Evolutionary conservation across 2,797 vertebrate genomes (phyloP).

Genomic region (Microtus agrestis): DNA sequence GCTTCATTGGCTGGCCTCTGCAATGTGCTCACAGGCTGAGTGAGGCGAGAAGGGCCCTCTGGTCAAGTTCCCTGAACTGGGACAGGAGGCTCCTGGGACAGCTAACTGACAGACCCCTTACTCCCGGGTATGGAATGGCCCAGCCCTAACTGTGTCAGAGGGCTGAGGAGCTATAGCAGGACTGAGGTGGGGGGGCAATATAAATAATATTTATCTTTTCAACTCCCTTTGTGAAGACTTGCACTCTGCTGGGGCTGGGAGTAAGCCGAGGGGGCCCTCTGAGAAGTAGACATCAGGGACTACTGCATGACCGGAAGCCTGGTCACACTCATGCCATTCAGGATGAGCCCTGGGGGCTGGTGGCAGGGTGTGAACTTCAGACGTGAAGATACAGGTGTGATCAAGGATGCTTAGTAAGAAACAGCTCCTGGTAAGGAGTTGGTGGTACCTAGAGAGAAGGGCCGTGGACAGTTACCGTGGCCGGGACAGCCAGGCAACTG

Average conservation of each 20-base stretch:
- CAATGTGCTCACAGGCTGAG: not conserved
- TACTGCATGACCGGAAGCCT: not conserved
- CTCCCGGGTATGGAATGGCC: not conserved
- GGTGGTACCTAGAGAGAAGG: not conserved
- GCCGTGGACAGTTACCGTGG: not conserved
- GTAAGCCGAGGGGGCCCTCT: not conserved
- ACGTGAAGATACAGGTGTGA: not conserved
- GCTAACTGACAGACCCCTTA: not conserved
- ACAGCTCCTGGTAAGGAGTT: not conserved
- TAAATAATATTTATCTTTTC: slow-evolving; percentile 82
- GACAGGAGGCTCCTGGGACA: not conserved
- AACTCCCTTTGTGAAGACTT: slow-evolving; percentile 49
- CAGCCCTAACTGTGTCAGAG: not conserved
- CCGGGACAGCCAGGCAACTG: not conserved
- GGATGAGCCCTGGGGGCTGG: not conserved
- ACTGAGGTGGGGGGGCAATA: not conserved
- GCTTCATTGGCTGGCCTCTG: not conserved
- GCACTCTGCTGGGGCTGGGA: not conserved
- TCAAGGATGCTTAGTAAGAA: not conserved
- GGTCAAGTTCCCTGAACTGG: not conserved
- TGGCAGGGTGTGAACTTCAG: not conserved
- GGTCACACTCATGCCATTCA: not conserved
- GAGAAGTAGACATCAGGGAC: not conserved
- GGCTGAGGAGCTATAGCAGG: not conserved
- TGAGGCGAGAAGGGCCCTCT: not conserved